Evolutionary conservation across 2,113 vertebrate species (phyloP), one percentile per base, ranked within the genome.

Genomic region (Leucoraja erinaceus): DNA sequence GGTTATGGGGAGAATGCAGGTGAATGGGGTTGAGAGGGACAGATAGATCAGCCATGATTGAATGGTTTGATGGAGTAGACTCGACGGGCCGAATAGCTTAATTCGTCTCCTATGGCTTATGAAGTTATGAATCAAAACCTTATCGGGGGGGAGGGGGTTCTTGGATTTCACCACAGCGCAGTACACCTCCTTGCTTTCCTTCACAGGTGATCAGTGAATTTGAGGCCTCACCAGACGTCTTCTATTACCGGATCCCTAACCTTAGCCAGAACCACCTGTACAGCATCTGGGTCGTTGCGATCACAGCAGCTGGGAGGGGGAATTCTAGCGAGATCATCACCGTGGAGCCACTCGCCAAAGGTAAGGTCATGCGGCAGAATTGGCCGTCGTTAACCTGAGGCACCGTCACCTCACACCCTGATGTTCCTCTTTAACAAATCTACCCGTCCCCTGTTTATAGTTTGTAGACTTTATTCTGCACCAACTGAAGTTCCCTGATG

Each of bases 141-240:
- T 54, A 54, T 54, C 9, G 10, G 54, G 11, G 38, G 38, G 38
- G 38, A 3, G 38, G 38, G 0, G 38, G 38, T 47, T 63, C 59
- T 88, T 31, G 28, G 25, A 28, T 63, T 88, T 88, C 59, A 31
- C 28, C 16, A 0, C 8, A 28, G 56, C 83, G 16, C 59, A 88
- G 83, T 31, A 88, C 61, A 14, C 61, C 1, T 63, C 59, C 61
- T 88, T 88, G 59, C 63, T 88, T 63, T n/a, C 2, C 68, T 94
- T 95, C 95, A 94, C 97, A 99, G 99, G 98, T 99, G 94, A 99
- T 98, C 97, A 99, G 98, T 93, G 98, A 99, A 95, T 99, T 99
- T 93, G 99, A 99, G 95, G 98, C 98, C 68, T 98, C 98, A 93
- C 98, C 99, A 4, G 98, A 99, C 95, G 96, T 96, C 0, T 99